Conservation (phyloP, 2,888 invertebrate species). For the Brachycybe producta region DNA sequence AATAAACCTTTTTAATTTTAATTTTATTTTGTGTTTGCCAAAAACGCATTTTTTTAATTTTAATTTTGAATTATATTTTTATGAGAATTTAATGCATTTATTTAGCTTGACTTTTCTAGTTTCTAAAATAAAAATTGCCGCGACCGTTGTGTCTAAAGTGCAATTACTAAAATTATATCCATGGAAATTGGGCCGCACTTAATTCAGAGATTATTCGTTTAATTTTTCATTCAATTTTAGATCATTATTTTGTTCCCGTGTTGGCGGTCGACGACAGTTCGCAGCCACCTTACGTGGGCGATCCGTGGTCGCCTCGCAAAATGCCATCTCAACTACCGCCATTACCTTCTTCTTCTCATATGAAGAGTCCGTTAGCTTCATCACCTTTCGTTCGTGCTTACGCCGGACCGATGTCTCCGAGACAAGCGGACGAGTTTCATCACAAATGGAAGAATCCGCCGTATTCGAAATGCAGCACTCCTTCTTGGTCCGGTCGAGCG, state of each 20-base stretch:
- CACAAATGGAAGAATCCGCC: conserved; percentile 6
- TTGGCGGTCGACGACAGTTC: conserved; percentile 63
- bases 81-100: too few relatives aligned
- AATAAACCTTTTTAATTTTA: too few relatives aligned
- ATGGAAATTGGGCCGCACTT: too few relatives aligned
- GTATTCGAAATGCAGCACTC: conserved; percentile 21
- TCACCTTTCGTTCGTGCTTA: conserved; percentile 45
- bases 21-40: too few relatives aligned
- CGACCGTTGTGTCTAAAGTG: too few relatives aligned
- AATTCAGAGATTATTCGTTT: too few relatives aligned
- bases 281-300: conserved; percentile 59
- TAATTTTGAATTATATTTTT: too few relatives aligned
- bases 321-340: conserved; percentile 12
- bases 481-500: not conserved
- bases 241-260: conserved; percentile 77
- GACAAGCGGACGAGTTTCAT: conserved; percentile 12
- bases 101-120: too few relatives aligned
- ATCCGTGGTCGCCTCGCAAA: conserved; percentile 53
- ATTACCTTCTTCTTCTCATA: not conserved
- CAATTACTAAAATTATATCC: too few relatives aligned
- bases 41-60: too few relatives aligned
- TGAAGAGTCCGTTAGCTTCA: conserved; percentile 22
- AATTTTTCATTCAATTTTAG: conserved; percentile 32
- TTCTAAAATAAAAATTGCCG: too few relatives aligned
- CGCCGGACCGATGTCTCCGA: conserved; percentile 79